These are phyloP conservation scores for Empis stercorea DNA, from an alignment of 2,888 invertebrate species.

Conservation along the genomic window DNA sequence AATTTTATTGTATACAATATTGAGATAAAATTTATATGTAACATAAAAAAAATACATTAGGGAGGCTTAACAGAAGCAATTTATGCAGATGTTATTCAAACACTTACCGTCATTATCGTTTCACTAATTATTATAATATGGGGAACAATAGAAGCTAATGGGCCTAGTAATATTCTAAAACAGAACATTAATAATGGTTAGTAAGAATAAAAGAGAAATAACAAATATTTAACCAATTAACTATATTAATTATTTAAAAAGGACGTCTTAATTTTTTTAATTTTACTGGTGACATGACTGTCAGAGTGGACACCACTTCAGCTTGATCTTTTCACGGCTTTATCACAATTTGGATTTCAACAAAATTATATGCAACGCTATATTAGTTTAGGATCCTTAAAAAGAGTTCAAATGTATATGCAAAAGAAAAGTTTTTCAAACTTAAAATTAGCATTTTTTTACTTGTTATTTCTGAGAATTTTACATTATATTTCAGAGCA, in stretches of 20 bases:
- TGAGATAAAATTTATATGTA: too few species aligned
- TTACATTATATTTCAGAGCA: constrained; percentile 46
- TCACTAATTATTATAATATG: constrained; percentile 67
- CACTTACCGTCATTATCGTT: constrained; percentile 70
- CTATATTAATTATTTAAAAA: constrained; percentile 10
- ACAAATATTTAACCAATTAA: too few species aligned
- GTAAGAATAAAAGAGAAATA: constrained; percentile 23
- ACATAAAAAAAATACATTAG: constrained; percentile 30
- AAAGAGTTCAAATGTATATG: constrained; percentile 52
- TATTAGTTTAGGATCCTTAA: constrained; percentile 62
- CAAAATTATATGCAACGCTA: constrained; percentile 82
- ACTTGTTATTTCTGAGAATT: constrained; percentile 2
- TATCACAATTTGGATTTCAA: constrained; percentile 80
- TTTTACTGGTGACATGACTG: constrained; percentile 35
- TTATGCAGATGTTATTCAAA: constrained; percentile 83
- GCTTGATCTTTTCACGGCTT: constrained; percentile 71
- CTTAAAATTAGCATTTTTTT: background rate
- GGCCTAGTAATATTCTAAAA: constrained; percentile 51
- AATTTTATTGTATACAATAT: background rate
- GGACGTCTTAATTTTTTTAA: constrained; percentile 32
- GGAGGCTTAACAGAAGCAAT: constrained; percentile 70
- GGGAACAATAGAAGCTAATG: constrained; percentile 62
- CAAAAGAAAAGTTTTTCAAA: background rate
- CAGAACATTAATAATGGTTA: constrained; percentile 58
- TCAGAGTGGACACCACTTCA: constrained; percentile 65